Conservation (phyloP, 1,140 invertebrate genomes). For the Drosophila pachea region DNA sequence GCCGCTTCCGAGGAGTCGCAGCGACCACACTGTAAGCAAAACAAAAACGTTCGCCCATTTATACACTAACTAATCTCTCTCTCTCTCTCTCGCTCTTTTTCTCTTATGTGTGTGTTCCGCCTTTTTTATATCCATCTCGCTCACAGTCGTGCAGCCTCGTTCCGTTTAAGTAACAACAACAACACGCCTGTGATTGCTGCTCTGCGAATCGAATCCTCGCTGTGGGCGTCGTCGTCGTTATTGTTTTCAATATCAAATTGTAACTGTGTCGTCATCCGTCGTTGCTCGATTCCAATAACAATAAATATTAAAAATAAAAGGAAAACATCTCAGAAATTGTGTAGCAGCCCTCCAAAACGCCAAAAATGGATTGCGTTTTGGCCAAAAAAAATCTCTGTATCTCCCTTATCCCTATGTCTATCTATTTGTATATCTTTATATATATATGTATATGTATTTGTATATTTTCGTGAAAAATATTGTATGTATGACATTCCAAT, state of each 20-base stretch:
- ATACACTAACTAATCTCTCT: neutral
- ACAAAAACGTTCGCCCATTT: neutral
- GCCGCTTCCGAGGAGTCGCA: conserved; percentile 79
- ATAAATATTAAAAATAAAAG: neutral
- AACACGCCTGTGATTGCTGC: conserved; percentile 83
- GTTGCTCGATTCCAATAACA: conserved; percentile 46
- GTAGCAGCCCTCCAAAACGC: conserved; percentile 63
- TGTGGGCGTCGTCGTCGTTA: conserved; percentile 27
- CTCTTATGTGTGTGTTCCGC: conserved; percentile 25
- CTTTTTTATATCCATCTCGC: no score
- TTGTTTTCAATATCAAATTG: conserved; percentile 35
- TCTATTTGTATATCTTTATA: conserved; percentile 23
- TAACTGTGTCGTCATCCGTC: conserved; percentile 50
- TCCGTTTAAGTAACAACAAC: conserved; percentile 81
- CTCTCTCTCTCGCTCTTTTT: conserved; percentile 12
- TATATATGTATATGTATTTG: conserved; percentile 36
- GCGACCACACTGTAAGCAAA: conserved; percentile 81
- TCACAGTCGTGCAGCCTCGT: conserved; percentile 83
- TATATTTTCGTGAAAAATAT: conserved; percentile 43
- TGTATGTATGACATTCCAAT: conserved; percentile 47
- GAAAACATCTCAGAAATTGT: conserved; percentile 47
- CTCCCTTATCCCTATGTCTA: conserved; percentile 23
- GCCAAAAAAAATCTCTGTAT: conserved; percentile 22
- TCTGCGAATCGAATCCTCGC: conserved; percentile 68
- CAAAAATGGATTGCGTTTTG: conserved; percentile 49